phyloP scores from a whole-genome alignment of 2,113 vertebrate species.

The Paracanthobrama guichenoti region DNA sequence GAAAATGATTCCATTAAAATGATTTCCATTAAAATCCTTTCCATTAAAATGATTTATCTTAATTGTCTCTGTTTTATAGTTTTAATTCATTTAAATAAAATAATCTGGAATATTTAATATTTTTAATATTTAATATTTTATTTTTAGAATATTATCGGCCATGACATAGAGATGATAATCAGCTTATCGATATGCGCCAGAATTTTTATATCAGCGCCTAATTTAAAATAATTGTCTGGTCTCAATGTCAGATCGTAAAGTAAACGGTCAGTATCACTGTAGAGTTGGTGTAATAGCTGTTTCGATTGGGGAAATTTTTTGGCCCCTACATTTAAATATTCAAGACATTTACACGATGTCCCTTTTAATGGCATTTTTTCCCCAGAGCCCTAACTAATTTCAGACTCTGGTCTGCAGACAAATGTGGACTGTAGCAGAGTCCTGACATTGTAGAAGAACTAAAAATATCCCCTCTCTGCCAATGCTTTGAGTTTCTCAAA shows the following conservation, averaged over 20 bases:
- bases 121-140: no score
- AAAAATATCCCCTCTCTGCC: constrained; percentile 51
- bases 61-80: no score
- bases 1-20: no score
- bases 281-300: not conserved
- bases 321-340: not conserved
- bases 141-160: no score
- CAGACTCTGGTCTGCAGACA: constrained; percentile 26
- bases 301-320: not conserved
- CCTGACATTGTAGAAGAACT: constrained; percentile 44
- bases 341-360: not conserved
- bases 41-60: no score
- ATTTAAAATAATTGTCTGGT: not conserved
- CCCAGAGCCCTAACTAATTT: not conserved
- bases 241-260: not conserved
- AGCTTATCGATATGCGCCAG: not conserved
- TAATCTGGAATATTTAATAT: no score
- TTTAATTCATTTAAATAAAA: no score
- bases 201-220: not conserved
- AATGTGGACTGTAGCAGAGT: constrained; percentile 36
- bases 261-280: not conserved
- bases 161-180: no score
- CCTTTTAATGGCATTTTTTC: not conserved
- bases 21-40: no score
- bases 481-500: constrained; percentile 23